phyloP scores from a whole-genome alignment of 2,113 vertebrate species.

The Brienomyrus brachyistius region DNA sequence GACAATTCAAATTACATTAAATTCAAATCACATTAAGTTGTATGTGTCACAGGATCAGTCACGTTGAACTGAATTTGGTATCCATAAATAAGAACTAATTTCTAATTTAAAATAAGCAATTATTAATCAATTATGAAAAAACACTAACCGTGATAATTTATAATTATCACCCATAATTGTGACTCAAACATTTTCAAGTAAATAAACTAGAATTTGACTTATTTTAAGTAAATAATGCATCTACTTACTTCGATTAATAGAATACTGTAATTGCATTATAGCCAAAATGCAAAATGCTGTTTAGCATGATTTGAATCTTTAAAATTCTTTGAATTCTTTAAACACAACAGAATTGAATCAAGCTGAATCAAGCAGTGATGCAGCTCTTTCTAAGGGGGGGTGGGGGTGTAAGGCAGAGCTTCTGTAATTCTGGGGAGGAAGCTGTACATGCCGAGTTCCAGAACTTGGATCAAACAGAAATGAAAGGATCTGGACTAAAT shows the following conservation, averaged over 20 bases:
- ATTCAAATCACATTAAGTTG: neutral
- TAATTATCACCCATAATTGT: neutral
- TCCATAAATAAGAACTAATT: neutral
- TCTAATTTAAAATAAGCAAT: neutral
- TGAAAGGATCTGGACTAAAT: neutral
- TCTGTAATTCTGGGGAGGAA: neutral
- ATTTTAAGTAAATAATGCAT: neutral
- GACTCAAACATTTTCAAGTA: neutral
- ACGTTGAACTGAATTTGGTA: neutral
- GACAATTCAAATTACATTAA: neutral
- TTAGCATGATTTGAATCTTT: neutral
- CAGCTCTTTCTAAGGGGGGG: neutral
- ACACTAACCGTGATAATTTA: neutral
- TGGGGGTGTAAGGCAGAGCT: neutral
- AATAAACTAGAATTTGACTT: neutral
- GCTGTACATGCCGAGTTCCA: neutral
- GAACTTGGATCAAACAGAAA: neutral
- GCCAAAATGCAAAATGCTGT: neutral
- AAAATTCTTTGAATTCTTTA: too few species aligned
- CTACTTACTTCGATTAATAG: neutral
- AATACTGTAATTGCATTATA: neutral
- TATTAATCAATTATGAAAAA: neutral
- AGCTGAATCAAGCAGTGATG: neutral
- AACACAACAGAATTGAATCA: neutral
- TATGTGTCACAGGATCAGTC: neutral